Conservation (phyloP, 2,888 invertebrate genomes). For the Sarcophaga rosellei region DNA sequence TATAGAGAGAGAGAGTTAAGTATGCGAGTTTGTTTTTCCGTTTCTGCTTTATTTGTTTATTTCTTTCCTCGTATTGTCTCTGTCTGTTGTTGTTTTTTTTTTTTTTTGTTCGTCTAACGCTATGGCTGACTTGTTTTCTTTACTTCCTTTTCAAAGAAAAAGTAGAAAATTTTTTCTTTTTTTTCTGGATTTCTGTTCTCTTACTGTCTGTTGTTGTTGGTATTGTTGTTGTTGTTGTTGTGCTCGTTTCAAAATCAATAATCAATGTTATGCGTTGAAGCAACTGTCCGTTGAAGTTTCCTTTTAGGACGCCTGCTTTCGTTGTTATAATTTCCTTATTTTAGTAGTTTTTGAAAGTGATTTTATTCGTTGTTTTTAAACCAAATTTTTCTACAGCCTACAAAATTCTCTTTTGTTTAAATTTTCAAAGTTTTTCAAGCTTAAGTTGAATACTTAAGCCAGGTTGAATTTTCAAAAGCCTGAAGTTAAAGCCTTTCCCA, state of each 20-base stretch:
- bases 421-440: background rate
- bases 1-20: background rate
- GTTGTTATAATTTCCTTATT: constrained; percentile 9
- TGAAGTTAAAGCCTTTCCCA: too few relatives aligned
- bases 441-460: too few relatives aligned
- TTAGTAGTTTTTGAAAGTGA: background rate
- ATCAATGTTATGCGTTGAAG: constrained; percentile 57
- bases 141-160: background rate
- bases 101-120: constrained; percentile 46
- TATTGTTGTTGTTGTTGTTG: constrained; percentile 20
- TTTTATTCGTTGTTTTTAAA: too few relatives aligned
- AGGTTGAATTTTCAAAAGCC: too few relatives aligned
- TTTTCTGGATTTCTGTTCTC: background rate
- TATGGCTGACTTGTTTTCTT: constrained; percentile 47
- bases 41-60: constrained; percentile 18
- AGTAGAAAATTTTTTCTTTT: background rate
- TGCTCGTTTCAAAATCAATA: constrained; percentile 68
- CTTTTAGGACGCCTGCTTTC: background rate
- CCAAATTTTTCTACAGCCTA: background rate
- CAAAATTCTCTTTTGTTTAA: background rate
- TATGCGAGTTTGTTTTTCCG: constrained; percentile 36
- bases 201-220: background rate
- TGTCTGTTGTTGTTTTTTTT: constrained; percentile 42
- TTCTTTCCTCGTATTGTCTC: constrained; percentile 56
- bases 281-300: background rate